These are phyloP conservation scores for Spicauda simplicius DNA, from an alignment of 2,888 invertebrate genomes.

Conservation along the genomic window DNA sequence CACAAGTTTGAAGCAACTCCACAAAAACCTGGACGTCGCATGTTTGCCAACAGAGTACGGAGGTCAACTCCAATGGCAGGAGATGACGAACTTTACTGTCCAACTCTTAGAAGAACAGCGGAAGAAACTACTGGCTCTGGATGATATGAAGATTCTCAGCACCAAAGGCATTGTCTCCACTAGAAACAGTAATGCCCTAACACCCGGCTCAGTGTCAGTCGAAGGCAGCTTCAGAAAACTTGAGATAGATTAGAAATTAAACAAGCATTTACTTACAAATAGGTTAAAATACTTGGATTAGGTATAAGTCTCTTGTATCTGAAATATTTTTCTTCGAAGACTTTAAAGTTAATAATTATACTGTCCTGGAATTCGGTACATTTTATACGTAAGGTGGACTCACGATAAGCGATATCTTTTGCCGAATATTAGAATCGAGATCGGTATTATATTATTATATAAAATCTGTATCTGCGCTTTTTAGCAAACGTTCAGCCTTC, in stretches of 20 bases:
- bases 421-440: too few relatives aligned
- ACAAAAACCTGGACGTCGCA: slow-evolving; percentile 83
- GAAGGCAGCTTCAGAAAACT: slow-evolving; percentile 89
- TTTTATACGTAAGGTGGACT: too few relatives aligned
- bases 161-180: slow-evolving; percentile 82
- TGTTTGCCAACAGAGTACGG: slow-evolving; percentile 90
- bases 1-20: slow-evolving; percentile 84
- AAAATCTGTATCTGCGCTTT: too few relatives aligned
- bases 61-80: slow-evolving; percentile 87
- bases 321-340: too few relatives aligned
- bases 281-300: too few relatives aligned
- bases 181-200: slow-evolving; percentile 56
- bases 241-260: slow-evolving; percentile 84
- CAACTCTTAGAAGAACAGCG: slow-evolving; percentile 86
- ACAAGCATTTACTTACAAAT: background rate
- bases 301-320: too few relatives aligned
- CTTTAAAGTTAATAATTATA: too few relatives aligned
- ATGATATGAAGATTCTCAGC: slow-evolving; percentile 87
- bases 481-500: too few relatives aligned
- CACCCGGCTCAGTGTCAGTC: slow-evolving; percentile 61
- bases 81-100: slow-evolving; percentile 89
- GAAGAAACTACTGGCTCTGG: slow-evolving; percentile 84
- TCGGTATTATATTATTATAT: too few relatives aligned
- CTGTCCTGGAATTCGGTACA: too few relatives aligned
- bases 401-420: too few relatives aligned